phyloP scores from a whole-genome alignment of 2,113 vertebrate genomes.

The Microtus ochrogaster region DNA sequence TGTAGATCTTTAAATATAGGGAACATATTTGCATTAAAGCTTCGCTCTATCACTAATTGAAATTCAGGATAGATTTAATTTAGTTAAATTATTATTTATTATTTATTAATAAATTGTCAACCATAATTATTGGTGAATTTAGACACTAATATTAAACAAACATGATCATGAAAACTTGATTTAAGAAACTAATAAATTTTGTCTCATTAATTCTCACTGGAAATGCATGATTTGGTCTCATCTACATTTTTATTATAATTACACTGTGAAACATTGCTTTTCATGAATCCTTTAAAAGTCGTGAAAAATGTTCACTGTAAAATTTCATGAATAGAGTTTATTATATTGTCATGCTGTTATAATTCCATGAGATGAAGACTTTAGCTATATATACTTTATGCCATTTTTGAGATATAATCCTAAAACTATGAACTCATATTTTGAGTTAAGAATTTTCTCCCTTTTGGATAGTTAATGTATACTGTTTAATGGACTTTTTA shows the following conservation, averaged over 20 bases:
- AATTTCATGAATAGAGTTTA: slow-evolving; percentile 6
- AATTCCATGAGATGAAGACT: background rate
- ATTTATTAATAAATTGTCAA: background rate
- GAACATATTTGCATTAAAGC: background rate
- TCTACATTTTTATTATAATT: slow-evolving; percentile 56
- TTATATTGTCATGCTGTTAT: background rate
- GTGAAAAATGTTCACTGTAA: slow-evolving; percentile 39
- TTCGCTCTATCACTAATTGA: background rate
- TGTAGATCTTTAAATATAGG: background rate
- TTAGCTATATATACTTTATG: background rate
- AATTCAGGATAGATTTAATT: background rate
- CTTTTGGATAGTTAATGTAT: background rate
- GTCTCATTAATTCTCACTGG: slow-evolving; percentile 40
- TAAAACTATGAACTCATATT: background rate
- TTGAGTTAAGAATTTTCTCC: slow-evolving; percentile 2
- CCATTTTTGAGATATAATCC: background rate
- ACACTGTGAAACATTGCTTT: slow-evolving; percentile 5
- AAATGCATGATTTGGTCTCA: slow-evolving; percentile 21
- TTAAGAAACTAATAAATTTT: slow-evolving; percentile 33
- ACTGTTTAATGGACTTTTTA: background rate
- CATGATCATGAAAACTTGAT: slow-evolving; percentile 43
- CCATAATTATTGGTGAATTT: slow-evolving; percentile 32
- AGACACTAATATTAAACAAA: slow-evolving; percentile 18
- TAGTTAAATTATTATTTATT: background rate
- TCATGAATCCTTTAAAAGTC: background rate